A percentile compares a stretch with the other conserved stretches of the same genome.
Conservation (phyloP, 2,113 vertebrate genomes). For the Otus sunia region DNA sequence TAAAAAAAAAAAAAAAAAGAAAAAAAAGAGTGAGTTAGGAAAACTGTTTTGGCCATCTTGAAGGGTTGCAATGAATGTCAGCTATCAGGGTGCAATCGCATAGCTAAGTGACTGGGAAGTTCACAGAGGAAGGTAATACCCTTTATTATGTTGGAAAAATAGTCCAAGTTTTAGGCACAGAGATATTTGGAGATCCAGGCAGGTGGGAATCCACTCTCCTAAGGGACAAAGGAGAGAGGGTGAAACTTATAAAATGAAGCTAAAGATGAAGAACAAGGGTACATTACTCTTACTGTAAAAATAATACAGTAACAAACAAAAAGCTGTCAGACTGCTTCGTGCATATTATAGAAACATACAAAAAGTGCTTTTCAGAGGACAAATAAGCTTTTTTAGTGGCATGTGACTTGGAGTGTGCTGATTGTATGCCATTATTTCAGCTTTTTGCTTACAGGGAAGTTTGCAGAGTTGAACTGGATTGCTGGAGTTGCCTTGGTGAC, state of each 20-base stretch:
- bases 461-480: background rate
- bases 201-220: background rate
- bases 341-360: background rate
- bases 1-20: background rate
- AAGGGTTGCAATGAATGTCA: background rate
- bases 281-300: background rate
- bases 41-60: background rate
- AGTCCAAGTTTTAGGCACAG: background rate
- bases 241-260: background rate
- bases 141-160: background rate
- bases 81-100: accelerated
- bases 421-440: background rate
- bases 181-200: background rate
- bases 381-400: background rate
- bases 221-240: background rate
- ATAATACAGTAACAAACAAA: background rate
- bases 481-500: background rate
- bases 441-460: background rate
- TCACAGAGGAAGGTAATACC: background rate
- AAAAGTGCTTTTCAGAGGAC: background rate
- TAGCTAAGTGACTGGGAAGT: background rate
- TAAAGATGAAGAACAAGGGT: background rate
- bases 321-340: background rate
- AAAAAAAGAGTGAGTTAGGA: background rate
- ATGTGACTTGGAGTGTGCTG: background rate